A percentile compares a stretch with the other conserved stretches of the same genome.
Evolutionary conservation across 2,113 vertebrate species (phyloP).

Genomic region (Ovis canadensis): DNA sequence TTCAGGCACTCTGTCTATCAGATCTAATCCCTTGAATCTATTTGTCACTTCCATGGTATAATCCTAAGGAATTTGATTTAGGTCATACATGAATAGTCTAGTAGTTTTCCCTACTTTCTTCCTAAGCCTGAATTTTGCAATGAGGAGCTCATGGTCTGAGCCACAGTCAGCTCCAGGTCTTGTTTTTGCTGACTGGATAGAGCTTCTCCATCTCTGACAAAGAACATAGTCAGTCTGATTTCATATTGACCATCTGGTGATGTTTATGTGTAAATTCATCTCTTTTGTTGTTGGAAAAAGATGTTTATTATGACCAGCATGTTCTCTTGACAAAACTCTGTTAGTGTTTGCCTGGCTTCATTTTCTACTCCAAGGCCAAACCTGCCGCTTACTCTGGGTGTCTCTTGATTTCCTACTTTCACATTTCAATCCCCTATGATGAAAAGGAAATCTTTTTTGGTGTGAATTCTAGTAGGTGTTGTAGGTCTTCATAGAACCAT

Average conservation of each 20-base stretch:
- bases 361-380: not conserved
- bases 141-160: not conserved
- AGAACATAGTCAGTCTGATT: not conserved
- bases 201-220: not conserved
- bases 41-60: not conserved
- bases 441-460: not conserved
- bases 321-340: not conserved
- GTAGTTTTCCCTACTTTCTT: not conserved
- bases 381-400: not conserved
- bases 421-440: not conserved
- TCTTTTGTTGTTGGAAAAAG: not conserved
- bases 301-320: not conserved
- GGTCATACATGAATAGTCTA: not conserved
- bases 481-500: not conserved
- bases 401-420: not conserved
- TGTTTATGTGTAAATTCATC: not conserved
- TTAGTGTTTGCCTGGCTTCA: not conserved
- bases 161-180: not conserved
- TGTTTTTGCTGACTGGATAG: not conserved
- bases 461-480: not conserved
- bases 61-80: not conserved
- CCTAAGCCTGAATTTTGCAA: not conserved
- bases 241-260: not conserved
- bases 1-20: not conserved
- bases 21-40: not conserved